Base-by-base conservation (phyloP, 2,888 invertebrate genomes). In the Phanerotoma sp. region DNA sequence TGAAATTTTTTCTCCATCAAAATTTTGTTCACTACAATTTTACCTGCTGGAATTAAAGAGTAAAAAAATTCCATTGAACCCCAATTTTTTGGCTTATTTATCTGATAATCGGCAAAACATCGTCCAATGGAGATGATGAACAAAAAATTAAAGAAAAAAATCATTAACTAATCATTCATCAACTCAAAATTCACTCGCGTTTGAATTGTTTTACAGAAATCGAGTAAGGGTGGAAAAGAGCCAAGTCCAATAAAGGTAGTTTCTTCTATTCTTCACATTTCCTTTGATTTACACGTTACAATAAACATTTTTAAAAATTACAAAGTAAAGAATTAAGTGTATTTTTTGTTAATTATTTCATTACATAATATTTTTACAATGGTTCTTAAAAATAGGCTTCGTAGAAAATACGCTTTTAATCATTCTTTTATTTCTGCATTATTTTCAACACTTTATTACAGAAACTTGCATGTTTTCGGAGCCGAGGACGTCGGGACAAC, bases 191-290 rank as follows among this genome's bases (percentile, higher is more conserved):
- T 62, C 28, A 67, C 55, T 56, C 51, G 46, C 52, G 52, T 66
- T 61, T 63, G 53, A 63, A 67, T 75, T 71, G 64, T 78, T 78
- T 86, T 86, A 71, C 86, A 88, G 88, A 88, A 88, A 82, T 88
- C 88, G 80, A 86, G 86, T 84, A 88, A 86, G 83, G 82, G 82
- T 75, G 87, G 86, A 79, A 87, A 82, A 84, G 83, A 84, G 79
- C 81, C 80, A 58, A 85, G 85, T 74, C 85, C 87, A 69, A 79
- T 82, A 70, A 87, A 88, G 88, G 88, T 88, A 88, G 74, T 70
- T 61, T 25, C 18, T 25, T 9, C 25, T 25, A n/a, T n/a, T n/a
- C n/a, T n/a, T n/a, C n/a, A n/a, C n/a, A n/a, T n/a, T n/a, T n/a
- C n/a, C n/a, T n/a, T n/a, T n/a, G n/a, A n/a, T n/a, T n/a, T n/a